Percentiles rank a stretch among this genome's conserved stretches.
Evolutionary conservation across 1,140 invertebrate genomes (phyloP).

Genomic region (Formica exsecta): DNA sequence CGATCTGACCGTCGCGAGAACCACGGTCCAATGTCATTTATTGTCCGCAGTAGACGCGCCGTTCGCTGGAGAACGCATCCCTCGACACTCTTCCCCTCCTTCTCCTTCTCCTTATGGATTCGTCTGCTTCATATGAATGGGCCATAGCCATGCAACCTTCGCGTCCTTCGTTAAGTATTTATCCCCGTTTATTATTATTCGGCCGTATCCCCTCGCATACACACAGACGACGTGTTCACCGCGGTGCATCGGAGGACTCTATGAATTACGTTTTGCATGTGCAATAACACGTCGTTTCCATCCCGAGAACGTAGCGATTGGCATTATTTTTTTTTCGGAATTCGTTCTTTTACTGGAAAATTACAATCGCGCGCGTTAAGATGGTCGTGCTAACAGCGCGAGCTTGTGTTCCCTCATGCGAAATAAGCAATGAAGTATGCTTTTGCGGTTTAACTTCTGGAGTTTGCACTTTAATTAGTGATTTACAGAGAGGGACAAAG

Average conservation of each 20-base stretch:
- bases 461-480: constrained; percentile 47
- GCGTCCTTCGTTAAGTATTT: constrained; percentile 81
- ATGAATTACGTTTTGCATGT: constrained; percentile 66
- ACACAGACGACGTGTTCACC: constrained; percentile 55
- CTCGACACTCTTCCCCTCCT: constrained; percentile 31
- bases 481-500: neutral
- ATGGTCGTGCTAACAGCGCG: constrained; percentile 26
- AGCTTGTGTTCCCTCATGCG: constrained; percentile 27
- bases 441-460: constrained; percentile 24
- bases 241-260: constrained; percentile 65
- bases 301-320: constrained; percentile 24
- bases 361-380: constrained; percentile 51
- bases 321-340: constrained; percentile 26
- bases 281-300: constrained; percentile 46
- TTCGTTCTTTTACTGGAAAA: constrained; percentile 28
- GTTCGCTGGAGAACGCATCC: constrained; percentile 70
- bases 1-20: constrained; percentile 68
- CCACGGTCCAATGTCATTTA: constrained; percentile 83
- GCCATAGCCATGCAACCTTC: constrained; percentile 79
- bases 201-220: constrained; percentile 58
- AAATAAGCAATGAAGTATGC: constrained; percentile 7
- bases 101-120: constrained; percentile 17
- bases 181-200: constrained; percentile 77
- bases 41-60: constrained; percentile 77
- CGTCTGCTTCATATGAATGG: constrained; percentile 80